Conservation (phyloP, 2,113 vertebrate genomes). For the Campylorhamphus procurvoides region DNA sequence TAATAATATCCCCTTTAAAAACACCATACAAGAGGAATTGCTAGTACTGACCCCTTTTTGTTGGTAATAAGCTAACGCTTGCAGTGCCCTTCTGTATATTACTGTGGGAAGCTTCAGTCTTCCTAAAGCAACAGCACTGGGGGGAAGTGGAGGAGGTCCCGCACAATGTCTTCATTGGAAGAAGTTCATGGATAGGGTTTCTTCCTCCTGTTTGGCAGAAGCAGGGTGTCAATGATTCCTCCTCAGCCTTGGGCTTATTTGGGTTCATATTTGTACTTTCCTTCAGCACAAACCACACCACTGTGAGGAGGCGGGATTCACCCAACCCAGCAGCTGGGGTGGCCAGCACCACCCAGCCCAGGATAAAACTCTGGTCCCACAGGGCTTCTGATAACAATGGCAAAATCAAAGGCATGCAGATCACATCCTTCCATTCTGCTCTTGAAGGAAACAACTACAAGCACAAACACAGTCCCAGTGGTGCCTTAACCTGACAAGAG, state of each 20-base stretch:
- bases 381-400: accelerated
- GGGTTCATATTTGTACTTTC: neutral
- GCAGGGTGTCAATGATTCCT: neutral
- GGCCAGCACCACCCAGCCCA: neutral
- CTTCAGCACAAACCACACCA: accelerated
- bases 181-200: neutral
- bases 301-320: accelerated
- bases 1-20: neutral
- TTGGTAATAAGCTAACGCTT: neutral
- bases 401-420: neutral
- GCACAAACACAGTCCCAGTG: neutral
- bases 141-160: neutral
- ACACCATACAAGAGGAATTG: neutral
- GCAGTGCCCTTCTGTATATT: neutral
- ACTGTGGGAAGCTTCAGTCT: accelerated
- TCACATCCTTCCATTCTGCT: neutral
- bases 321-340: neutral
- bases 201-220: neutral
- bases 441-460: neutral
- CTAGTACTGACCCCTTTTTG: neutral
- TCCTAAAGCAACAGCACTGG: neutral
- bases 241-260: neutral
- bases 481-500: neutral
- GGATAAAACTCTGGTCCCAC: accelerated
- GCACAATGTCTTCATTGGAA: neutral